Conservation (phyloP, 2,797 vertebrate genomes). For the Hephaestus fuliginosus region DNA sequence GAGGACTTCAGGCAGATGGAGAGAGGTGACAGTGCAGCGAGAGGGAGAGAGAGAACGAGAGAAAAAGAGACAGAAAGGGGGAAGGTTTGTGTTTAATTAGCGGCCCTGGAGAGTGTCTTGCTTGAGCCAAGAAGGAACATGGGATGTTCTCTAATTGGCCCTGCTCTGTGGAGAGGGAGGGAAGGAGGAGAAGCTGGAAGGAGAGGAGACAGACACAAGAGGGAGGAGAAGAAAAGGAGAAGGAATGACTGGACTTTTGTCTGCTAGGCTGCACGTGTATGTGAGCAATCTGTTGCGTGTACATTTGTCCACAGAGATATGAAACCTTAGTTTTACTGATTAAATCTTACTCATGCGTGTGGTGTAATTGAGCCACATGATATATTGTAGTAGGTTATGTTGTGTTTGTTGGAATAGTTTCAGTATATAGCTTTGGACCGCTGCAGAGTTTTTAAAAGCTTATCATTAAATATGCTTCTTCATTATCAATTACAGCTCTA, state of each 20-base stretch:
- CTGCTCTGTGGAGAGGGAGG: conserved; percentile 65
- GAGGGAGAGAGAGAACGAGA: conserved; percentile 42
- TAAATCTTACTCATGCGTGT: background rate
- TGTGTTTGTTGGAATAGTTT: background rate
- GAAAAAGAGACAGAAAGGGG: conserved; percentile 55
- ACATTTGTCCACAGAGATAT: conserved; percentile 29
- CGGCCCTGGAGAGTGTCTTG: conserved; percentile 81
- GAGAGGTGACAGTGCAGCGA: conserved; percentile 53
- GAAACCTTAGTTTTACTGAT: conserved; percentile 18
- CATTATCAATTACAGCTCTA: background rate
- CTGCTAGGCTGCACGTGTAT: conserved; percentile 37
- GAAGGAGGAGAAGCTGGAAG: conserved; percentile 30
- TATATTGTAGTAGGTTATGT: background rate
- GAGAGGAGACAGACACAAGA: conserved; percentile 37
- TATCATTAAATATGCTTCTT: background rate
- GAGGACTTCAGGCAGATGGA: conserved; percentile 45
- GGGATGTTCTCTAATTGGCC: conserved; percentile 86
- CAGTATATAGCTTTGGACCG: background rate
- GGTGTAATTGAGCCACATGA: background rate
- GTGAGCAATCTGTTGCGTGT: conserved; percentile 33
- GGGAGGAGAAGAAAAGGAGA: conserved; percentile 41
- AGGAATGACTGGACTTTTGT: conserved; percentile 61
- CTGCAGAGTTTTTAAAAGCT: background rate
- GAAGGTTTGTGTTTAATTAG: conserved; percentile 85
- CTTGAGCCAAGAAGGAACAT: conserved; percentile 78